phyloP scores from a whole-genome alignment of 1,140 invertebrate genomes.

The Anoplolepis gracilipes region DNA sequence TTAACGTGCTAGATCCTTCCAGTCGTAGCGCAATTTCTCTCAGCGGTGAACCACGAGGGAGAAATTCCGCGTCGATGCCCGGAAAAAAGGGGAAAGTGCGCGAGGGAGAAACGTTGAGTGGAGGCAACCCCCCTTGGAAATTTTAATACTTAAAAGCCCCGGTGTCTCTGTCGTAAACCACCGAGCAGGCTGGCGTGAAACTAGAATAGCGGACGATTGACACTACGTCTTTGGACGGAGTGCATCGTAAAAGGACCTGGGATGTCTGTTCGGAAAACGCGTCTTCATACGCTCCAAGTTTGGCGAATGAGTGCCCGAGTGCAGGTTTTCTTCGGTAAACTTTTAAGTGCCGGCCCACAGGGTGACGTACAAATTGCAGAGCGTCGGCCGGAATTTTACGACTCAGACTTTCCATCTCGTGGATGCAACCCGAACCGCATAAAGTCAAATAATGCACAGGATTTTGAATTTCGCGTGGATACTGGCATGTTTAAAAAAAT shows the following conservation, averaged over 20 bases:
- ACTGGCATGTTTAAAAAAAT: not conserved
- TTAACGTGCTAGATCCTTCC: slow-evolving; percentile 33
- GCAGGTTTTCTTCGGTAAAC: slow-evolving; percentile 10
- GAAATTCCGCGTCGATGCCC: slow-evolving; percentile 16
- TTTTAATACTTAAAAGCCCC: slow-evolving; percentile 49
- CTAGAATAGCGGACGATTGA: slow-evolving; percentile 48
- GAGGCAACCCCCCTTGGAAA: slow-evolving; percentile 26
- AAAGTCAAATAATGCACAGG: not conserved
- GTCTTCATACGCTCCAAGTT: slow-evolving; percentile 25
- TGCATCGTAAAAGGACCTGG: slow-evolving; percentile 16
- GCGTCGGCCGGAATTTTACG: slow-evolving; percentile 24
- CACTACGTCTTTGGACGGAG: slow-evolving; percentile 4
- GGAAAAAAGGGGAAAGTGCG: not conserved
- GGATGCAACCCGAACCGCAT: not conserved
- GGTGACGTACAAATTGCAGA: slow-evolving; percentile 26
- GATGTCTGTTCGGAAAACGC: not conserved
- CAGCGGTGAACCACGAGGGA: not conserved
- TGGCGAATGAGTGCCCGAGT: slow-evolving; percentile 3
- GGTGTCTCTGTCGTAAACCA: slow-evolving; percentile 22
- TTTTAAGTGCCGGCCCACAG: slow-evolving; percentile 34
- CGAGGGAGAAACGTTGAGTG: not conserved
- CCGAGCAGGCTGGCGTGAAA: slow-evolving; percentile 31
- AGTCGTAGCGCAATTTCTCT: slow-evolving; percentile 18
- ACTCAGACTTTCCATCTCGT: slow-evolving; percentile 9
- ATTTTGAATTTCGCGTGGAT: slow-evolving; percentile 1